Percentiles rank a stretch among this genome's conserved stretches.
These are phyloP conservation scores for Habrosyne pyritoides DNA, from an alignment of 2,888 invertebrate species.

Conservation along the genomic window DNA sequence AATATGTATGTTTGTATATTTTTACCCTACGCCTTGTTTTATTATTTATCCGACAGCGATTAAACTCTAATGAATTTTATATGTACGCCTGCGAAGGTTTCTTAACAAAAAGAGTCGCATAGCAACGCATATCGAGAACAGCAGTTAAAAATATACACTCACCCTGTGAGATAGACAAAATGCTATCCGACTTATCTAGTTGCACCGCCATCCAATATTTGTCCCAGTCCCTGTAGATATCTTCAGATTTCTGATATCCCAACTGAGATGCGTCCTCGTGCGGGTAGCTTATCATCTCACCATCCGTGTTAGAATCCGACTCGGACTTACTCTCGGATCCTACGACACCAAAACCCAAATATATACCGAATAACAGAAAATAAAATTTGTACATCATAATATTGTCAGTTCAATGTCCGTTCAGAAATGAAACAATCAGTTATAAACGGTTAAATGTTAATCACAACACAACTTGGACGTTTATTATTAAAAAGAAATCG, in stretches of 20 bases:
- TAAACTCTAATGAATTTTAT: no score
- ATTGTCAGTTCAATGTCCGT: background rate
- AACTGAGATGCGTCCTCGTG: constrained; percentile 62
- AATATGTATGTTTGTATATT: no score
- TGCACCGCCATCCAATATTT: constrained; percentile 60
- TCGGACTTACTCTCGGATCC: constrained; percentile 61
- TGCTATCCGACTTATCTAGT: constrained; percentile 45
- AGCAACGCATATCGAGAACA: no score
- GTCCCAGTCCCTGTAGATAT: constrained; percentile 64
- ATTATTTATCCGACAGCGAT: no score
- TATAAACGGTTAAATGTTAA: background rate
- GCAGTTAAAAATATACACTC: no score
- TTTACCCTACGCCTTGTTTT: no score
- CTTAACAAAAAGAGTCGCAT: no score
- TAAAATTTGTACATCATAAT: background rate
- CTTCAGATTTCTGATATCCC: constrained; percentile 66
- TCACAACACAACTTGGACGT: background rate
- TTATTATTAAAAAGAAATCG: background rate
- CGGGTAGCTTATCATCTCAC: constrained; percentile 55
- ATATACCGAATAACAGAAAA: constrained; percentile 9
- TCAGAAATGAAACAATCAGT: background rate
- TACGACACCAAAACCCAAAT: constrained; percentile 19
- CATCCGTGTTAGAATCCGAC: constrained; percentile 60
- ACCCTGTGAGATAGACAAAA: constrained; percentile 62
- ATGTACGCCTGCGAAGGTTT: no score